A percentile compares a stretch with the other conserved stretches of the same genome.
Conservation (phyloP, 2,888 invertebrate species). For the Melinaea marsaeus region DNA sequence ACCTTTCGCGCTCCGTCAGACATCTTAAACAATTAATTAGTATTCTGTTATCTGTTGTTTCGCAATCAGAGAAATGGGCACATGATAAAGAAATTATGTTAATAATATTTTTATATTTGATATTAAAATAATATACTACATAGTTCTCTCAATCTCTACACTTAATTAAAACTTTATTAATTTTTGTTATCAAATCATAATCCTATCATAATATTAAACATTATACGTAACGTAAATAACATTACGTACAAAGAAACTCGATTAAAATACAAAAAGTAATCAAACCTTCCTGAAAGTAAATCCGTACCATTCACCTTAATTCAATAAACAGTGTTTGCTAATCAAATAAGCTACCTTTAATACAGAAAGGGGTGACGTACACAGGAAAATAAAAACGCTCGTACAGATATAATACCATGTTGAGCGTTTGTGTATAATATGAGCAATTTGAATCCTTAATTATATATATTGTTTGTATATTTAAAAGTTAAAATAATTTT, state of each 20-base stretch:
- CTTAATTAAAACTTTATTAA: too few relatives aligned
- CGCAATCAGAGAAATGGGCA: conserved; percentile 10
- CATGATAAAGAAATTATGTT: conserved; percentile 8
- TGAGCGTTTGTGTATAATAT: too few relatives aligned
- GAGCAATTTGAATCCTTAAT: too few relatives aligned
- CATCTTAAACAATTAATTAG: conserved; percentile 65
- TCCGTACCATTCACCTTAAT: conserved; percentile 65
- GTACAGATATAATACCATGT: conserved; percentile 18
- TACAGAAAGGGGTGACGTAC: conserved; percentile 53
- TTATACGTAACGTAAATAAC: too few relatives aligned
- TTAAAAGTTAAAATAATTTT: too few relatives aligned
- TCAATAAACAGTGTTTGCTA: conserved; percentile 70
- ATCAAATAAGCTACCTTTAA: conserved; percentile 74
- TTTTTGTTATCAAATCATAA: too few relatives aligned
- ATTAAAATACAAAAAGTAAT: conserved; percentile 34
- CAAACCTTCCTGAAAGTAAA: conserved; percentile 48
- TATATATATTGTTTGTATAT: too few relatives aligned
- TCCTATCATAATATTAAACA: too few relatives aligned
- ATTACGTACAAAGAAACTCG: conserved; percentile 10
- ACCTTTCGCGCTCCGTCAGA: conserved; percentile 55
- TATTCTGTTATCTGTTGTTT: conserved; percentile 42
- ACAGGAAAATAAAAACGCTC: conserved; percentile 43
- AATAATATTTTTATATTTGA: not conserved
- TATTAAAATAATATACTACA: not conserved
- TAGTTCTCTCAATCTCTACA: too few relatives aligned